Base-by-base conservation (phyloP, 2,797 vertebrate genomes). In the Sebastolobus altivelis region DNA sequence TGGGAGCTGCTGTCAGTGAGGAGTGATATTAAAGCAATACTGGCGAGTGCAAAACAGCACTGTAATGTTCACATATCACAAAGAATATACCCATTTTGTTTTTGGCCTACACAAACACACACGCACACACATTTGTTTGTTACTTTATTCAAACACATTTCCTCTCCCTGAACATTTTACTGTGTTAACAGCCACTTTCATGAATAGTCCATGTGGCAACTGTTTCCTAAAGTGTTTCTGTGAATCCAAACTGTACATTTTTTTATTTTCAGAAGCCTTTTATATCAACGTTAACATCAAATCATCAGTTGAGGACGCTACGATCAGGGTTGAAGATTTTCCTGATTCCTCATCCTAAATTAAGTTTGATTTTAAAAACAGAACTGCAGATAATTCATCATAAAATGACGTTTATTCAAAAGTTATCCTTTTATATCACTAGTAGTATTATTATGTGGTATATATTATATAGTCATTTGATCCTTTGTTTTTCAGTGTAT, bases 1-100 rank as follows among this genome's bases (percentile, higher is more conserved):
- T 56, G 71, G 67, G 58, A 72, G 58, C 58, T 55, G 75, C 66
- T 68, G 49, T 75, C 70, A 63, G 25, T 25, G 37, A 71, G n/a
- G 31, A 67, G 37, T 63, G 49, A 71, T 69, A 35, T 58, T 60
- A 49, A 67, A 77, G 43, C 25, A 10, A 2, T 75, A n/a, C n/a
- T 75, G 52, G 6, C 4, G 8, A 38, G 33, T 59, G 35, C 37
- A 73, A 70, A 74, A 71, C 74, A 67, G 3, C 5, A 9, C 29
- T 49, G 20, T 40, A 12, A 61, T 49, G 22, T 61, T 73, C 35
- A 38, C 62, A 29, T 22, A 37, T 22, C 35, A 60, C n/a, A 25
- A 4, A 66, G 52, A 66, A 31, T 31, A 65, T 6, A 10, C 66
- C 16, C n/a, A 33, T 29, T 78, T 71, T 40, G 29, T 29, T 31